Conservation (phyloP, 2,113 vertebrate species). For the Cinclus cinclus region DNA sequence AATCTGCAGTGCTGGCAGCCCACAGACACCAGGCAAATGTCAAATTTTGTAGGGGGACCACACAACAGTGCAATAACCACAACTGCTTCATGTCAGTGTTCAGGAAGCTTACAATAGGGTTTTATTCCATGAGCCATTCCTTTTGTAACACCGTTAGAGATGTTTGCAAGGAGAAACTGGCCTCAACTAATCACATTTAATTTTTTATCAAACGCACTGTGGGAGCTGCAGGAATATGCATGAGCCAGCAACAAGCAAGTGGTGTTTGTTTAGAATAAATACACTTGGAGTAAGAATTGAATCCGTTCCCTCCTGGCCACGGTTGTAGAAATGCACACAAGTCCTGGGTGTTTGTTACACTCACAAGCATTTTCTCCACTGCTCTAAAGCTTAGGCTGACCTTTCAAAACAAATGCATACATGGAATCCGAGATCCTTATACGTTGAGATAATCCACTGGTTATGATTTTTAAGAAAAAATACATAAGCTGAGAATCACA, state of each 20-base stretch:
- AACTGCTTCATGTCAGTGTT: slow-evolving; percentile 37
- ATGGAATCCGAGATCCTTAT: neutral
- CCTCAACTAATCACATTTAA: slow-evolving; percentile 1
- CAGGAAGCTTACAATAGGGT: slow-evolving; percentile 14
- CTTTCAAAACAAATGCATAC: neutral
- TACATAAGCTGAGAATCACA: neutral
- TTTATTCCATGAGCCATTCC: slow-evolving; percentile 36
- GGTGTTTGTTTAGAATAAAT: slow-evolving; percentile 35
- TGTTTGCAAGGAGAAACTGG: slow-evolving; percentile 9
- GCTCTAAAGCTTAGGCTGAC: neutral
- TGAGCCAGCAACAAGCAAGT: slow-evolving; percentile 9
- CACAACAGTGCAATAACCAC: slow-evolving; percentile 20
- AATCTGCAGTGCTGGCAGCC: neutral
- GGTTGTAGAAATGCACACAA: neutral
- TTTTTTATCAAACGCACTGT: slow-evolving; percentile 24
- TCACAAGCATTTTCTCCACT: neutral
- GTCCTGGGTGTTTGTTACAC: neutral
- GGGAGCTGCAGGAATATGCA: slow-evolving; percentile 6
- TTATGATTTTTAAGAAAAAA: slow-evolving; percentile 2
- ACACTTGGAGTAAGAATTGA: neutral
- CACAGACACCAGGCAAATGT: slow-evolving; percentile 19
- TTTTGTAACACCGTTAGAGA: slow-evolving; percentile 2
- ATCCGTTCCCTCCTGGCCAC: neutral
- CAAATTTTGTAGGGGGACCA: slow-evolving; percentile 36
- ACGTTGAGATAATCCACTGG: neutral